Evolutionary conservation across 2,888 invertebrate genomes (phyloP), one percentile per base, ranked within the genome.

Genomic region (Schizaphis graminum): DNA sequence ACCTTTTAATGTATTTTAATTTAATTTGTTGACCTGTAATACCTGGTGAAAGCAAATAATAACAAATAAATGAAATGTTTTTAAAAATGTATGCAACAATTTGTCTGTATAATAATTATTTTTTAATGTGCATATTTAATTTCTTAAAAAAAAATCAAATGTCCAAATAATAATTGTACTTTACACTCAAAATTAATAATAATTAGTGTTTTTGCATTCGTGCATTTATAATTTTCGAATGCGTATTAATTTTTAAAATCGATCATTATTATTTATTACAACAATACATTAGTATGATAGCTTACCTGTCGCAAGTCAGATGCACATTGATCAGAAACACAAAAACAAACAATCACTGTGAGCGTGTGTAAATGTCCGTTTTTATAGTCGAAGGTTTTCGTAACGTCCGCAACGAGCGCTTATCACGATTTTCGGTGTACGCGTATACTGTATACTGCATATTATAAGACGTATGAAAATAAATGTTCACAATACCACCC

Each of bases 301-400:
- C 92, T 92, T 92, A 92, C 92, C 92, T 92, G 92, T 92, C 87
- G 49, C 92, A 11, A 88, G 77, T 77, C 53, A 67, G 35, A 92
- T 90, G 94, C 86, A 86, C 94, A 53, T 91, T 87, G 94, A 90
- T 67, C 94, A 94, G 90, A 91, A 91, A 91, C 94, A 94, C 94
- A 87, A 91, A 87, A 89, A 85, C 85, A 90, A 94, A 86, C 86
- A 94, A 91, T 91, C 94, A 67, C 94, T 44, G 86, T 26, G 90
- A 86, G 91, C 94, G 85, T 41, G 93, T 87, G 90, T 91, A 67
- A 56, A 61, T 87, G 86, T 67, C 67, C 91, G 94, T 91, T 94
- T 94, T 94, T 94, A 94, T 94, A 94, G 94, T 91, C 87, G 87
- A 89, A 91, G 94, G 61, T 90, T 91, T 94, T 61, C 85, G 87